Percentiles rank a stretch among this genome's conserved stretches.
Evolutionary conservation across 2,888 invertebrate species (phyloP).

Genomic region (Monochamus alternatus): DNA sequence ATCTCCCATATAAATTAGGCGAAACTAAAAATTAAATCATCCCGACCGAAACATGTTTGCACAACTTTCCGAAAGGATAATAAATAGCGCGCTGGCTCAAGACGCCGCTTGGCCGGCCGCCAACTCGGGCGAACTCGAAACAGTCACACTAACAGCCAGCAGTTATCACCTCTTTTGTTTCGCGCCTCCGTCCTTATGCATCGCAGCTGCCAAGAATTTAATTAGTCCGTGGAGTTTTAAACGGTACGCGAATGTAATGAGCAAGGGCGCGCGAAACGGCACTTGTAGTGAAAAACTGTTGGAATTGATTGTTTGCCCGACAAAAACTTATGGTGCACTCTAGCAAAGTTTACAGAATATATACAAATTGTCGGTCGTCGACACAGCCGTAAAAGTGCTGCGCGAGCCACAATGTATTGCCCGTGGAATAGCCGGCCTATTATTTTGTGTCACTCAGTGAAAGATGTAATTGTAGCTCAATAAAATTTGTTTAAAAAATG

Average conservation of each 20-base stretch:
- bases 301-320: too few species aligned
- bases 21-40: slow-evolving; percentile 24
- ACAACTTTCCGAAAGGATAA: slow-evolving; percentile 29
- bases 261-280: neutral
- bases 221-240: slow-evolving; percentile 24
- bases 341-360: too few species aligned
- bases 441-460: too few species aligned
- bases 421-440: too few species aligned
- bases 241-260: slow-evolving; percentile 15
- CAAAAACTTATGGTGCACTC: too few species aligned
- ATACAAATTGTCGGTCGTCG: too few species aligned
- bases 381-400: too few species aligned
- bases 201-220: slow-evolving; percentile 20
- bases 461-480: too few species aligned
- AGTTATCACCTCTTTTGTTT: slow-evolving; percentile 39
- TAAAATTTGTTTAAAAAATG: too few species aligned
- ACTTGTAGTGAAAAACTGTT: neutral
- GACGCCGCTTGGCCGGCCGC: slow-evolving; percentile 23
- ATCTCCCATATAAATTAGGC: slow-evolving; percentile 5
- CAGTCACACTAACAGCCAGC: slow-evolving; percentile 29
- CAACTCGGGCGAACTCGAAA: slow-evolving; percentile 37
- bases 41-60: slow-evolving; percentile 26
- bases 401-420: too few species aligned
- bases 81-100: slow-evolving; percentile 28
- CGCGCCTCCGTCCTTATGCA: slow-evolving; percentile 18